These are phyloP conservation scores for Slavum lentiscoides DNA, from an alignment of 2,888 invertebrate species.

Conservation along the genomic window DNA sequence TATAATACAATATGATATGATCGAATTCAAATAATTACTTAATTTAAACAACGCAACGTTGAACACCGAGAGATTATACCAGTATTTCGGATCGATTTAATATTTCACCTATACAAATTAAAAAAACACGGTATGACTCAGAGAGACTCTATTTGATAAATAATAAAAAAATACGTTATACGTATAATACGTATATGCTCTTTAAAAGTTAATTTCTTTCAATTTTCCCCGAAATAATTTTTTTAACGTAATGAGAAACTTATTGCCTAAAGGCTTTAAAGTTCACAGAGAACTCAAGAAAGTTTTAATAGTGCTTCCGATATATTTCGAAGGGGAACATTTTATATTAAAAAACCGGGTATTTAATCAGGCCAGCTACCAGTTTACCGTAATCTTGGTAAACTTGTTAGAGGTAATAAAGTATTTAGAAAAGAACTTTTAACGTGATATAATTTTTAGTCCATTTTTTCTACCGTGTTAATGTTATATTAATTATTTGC, in stretches of 20 bases:
- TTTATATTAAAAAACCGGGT: background rate
- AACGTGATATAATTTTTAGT: background rate
- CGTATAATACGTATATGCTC: background rate
- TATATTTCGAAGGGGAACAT: background rate
- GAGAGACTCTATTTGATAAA: background rate
- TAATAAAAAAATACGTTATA: too few relatives aligned
- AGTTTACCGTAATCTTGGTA: background rate
- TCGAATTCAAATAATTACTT: background rate
- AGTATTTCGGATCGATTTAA: background rate
- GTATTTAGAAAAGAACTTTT: background rate
- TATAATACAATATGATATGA: background rate
- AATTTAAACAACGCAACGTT: background rate
- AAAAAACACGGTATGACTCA: background rate
- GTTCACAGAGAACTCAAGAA: background rate
- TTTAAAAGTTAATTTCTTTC: background rate
- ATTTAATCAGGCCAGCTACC: background rate
- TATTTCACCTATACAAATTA: background rate
- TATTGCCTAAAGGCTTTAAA: conserved; percentile 10
- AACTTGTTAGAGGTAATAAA: background rate
- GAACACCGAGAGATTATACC: background rate
- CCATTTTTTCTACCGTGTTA: too few relatives aligned
- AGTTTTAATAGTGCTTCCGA: background rate
- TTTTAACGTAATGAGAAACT: background rate
- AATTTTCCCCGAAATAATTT: background rate
- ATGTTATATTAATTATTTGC: too few relatives aligned